These are phyloP conservation scores for Brachypalpus laphriformis DNA, from an alignment of 2,888 invertebrate species.

Conservation along the genomic window DNA sequence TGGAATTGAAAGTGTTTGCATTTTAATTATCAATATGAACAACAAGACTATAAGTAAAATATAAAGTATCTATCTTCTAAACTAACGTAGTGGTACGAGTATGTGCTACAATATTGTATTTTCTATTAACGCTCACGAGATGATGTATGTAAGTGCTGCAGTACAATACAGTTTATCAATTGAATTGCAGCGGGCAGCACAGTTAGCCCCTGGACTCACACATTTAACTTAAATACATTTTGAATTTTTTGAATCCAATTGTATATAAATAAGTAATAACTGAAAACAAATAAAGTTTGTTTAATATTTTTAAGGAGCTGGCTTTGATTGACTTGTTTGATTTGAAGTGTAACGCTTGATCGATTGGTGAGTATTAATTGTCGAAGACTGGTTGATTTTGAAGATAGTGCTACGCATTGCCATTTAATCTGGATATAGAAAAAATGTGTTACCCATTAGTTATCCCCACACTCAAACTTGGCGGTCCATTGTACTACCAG, in stretches of 20 bases:
- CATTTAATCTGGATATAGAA: too few relatives aligned
- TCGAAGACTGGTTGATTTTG: too few relatives aligned
- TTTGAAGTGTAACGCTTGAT: not conserved
- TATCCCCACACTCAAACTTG: too few relatives aligned
- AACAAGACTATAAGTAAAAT: conserved; percentile 15
- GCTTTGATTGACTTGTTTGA: too few relatives aligned
- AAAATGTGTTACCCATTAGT: too few relatives aligned
- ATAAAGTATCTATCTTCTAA: conserved; percentile 12
- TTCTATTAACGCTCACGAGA: not conserved
- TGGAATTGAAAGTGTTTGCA: conserved; percentile 28
- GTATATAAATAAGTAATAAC: conserved; percentile 66
- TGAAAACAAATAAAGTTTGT: conserved; percentile 73
- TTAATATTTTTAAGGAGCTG: conserved; percentile 64
- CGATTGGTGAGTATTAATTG: too few relatives aligned
- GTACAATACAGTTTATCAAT: conserved; percentile 3
- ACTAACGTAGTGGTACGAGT: conserved; percentile 1
- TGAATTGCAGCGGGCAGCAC: conserved; percentile 15
- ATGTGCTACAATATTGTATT: conserved; percentile 15
- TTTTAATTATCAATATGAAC: not conserved
- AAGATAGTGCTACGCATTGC: too few relatives aligned
- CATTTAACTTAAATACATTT: conserved; percentile 53
- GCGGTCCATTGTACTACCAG: too few relatives aligned
- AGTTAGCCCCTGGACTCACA: not conserved
- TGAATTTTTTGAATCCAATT: conserved; percentile 61
- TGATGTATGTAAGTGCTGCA: conserved; percentile 7